phyloP scores from a whole-genome alignment of 2,113 vertebrate genomes.

The Hemiprocne comata region DNA sequence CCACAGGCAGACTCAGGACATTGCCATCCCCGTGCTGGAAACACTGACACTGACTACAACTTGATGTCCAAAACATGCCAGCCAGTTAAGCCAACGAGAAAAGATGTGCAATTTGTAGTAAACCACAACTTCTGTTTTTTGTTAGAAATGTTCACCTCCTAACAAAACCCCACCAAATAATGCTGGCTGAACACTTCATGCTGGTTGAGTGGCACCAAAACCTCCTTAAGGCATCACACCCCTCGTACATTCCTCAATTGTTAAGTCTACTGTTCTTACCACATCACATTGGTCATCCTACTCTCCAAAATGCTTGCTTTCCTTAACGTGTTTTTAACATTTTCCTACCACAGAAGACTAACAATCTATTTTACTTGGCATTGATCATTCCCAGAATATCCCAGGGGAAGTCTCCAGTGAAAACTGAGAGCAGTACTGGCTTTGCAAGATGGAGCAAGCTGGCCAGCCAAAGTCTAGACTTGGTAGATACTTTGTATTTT shows the following conservation, averaged over 20 bases:
- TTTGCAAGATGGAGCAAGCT: not conserved
- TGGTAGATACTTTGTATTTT: not conserved
- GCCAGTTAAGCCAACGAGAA: no score
- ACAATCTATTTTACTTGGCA: not conserved
- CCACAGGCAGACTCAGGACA: not conserved
- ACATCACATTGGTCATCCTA: not conserved
- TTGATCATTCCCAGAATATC: not conserved
- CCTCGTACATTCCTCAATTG: not conserved
- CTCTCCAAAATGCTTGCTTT: not conserved
- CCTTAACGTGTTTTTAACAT: not conserved
- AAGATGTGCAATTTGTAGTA: not conserved
- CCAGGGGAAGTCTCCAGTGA: not conserved
- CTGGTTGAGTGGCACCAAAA: not conserved
- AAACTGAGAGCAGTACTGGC: not conserved
- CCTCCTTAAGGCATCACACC: not conserved
- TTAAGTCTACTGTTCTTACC: not conserved
- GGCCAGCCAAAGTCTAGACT: not conserved
- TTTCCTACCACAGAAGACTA: not conserved
- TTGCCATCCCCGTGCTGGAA: not conserved
- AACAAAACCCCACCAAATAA: accelerated
- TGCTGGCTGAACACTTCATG: not conserved
- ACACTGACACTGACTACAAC: not conserved
- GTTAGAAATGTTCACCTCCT: not conserved
- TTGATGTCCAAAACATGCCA: accelerated
- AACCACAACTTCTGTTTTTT: not conserved